A percentile compares a stretch with the other conserved stretches of the same genome.
Evolutionary conservation across 1,140 invertebrate genomes (phyloP).

Genomic region (Trachymyrmex septentrionalis): DNA sequence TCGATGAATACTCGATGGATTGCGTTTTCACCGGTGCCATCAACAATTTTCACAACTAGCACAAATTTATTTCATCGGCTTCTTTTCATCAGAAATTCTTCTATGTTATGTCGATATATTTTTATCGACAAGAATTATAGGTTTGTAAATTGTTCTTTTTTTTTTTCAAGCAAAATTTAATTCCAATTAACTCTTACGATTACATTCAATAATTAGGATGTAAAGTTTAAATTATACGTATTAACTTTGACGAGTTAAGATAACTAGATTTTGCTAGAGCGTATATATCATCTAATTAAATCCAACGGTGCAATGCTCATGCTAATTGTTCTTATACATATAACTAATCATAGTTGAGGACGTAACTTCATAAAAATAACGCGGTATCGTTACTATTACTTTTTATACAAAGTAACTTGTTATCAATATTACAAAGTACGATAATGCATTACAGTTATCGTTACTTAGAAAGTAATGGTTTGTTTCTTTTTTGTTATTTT

Average conservation of each 20-base stretch:
- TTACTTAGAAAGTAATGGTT: too few relatives aligned
- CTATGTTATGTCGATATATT: not conserved
- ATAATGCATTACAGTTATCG: too few relatives aligned
- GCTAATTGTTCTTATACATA: not conserved
- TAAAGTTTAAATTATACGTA: not conserved
- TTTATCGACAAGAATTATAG: not conserved
- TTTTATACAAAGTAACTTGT: too few relatives aligned
- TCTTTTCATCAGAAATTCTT: slow-evolving; percentile 9
- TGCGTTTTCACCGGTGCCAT: slow-evolving; percentile 40
- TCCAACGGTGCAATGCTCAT: not conserved
- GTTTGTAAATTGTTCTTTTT: not conserved
- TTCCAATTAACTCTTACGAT: not conserved
- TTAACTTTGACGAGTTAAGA: not conserved
- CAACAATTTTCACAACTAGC: slow-evolving; percentile 46
- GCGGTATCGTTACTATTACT: too few relatives aligned
- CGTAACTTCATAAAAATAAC: too few relatives aligned
- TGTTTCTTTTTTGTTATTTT: too few relatives aligned
- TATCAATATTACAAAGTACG: too few relatives aligned
- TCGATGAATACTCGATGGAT: slow-evolving; percentile 54
- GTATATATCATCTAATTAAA: slow-evolving; percentile 5
- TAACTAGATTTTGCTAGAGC: not conserved
- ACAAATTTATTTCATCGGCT: slow-evolving; percentile 2
- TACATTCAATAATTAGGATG: not conserved
- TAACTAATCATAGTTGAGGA: not conserved
- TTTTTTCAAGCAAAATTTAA: not conserved